phyloP scores from a whole-genome alignment of 1,140 invertebrate genomes.

The Lasaia peninsularis region DNA sequence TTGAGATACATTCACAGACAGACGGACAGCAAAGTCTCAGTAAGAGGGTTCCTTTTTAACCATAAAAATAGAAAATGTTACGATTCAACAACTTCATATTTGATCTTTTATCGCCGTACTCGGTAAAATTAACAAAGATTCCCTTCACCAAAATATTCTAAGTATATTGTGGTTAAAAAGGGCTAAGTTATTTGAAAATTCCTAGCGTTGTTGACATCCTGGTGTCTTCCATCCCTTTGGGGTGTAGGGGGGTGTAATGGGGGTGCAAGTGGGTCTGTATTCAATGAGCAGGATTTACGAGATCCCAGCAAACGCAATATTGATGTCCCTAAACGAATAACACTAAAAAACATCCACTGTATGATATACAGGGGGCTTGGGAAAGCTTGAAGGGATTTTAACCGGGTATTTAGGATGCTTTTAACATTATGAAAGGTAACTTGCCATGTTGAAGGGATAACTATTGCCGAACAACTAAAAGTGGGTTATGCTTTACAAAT shows the following conservation, averaged over 20 bases:
- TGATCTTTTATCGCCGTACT: no score
- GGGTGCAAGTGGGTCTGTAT: conserved; percentile 1
- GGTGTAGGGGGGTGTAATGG: neutral
- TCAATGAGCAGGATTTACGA: conserved; percentile 9
- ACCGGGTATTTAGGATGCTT: neutral
- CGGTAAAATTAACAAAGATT: no score
- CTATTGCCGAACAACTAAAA: no score
- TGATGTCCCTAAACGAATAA: conserved; percentile 13
- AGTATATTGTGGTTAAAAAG: conserved; percentile 4
- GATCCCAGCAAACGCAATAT: conserved; percentile 6
- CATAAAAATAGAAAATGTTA: no score
- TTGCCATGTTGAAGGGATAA: no score
- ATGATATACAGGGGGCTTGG: neutral
- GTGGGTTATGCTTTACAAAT: no score
- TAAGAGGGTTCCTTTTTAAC: no score
- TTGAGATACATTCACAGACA: no score
- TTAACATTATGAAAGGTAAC: no score
- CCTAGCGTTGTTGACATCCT: conserved; percentile 6
- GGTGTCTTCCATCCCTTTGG: neutral
- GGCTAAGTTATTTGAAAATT: conserved; percentile 10
- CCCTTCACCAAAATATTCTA: no score
- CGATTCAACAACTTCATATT: no score
- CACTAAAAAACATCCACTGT: conserved; percentile 7
- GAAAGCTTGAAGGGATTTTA: neutral
- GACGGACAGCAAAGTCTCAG: no score